A percentile compares a stretch with the other conserved stretches of the same genome.
These are phyloP conservation scores for Chlorodrepanis virens DNA, from an alignment of 2,113 vertebrate genomes.

Conservation along the genomic window DNA sequence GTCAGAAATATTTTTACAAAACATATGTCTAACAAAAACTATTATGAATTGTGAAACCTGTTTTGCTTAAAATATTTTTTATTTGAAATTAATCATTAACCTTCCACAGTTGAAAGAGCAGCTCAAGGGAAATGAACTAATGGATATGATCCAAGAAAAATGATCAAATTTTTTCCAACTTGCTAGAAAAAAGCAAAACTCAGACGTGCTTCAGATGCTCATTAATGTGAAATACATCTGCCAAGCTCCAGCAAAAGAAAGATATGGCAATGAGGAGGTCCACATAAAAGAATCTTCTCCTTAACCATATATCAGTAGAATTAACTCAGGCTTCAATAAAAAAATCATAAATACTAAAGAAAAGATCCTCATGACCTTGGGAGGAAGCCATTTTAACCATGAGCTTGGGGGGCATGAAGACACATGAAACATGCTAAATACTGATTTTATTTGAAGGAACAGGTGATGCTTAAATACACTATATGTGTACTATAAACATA, in stretches of 20 bases:
- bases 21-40: neutral
- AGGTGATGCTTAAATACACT: neutral
- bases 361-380: neutral
- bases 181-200: neutral
- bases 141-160: neutral
- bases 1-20: neutral
- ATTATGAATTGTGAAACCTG: neutral
- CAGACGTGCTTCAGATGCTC: neutral
- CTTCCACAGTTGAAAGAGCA: neutral
- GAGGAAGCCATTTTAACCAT: neutral
- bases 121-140: neutral
- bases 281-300: neutral
- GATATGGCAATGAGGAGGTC: neutral
- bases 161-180: neutral
- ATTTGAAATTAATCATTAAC: neutral
- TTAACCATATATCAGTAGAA: neutral
- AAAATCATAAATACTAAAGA: neutral
- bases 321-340: neutral
- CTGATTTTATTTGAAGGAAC: neutral
- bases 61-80: neutral
- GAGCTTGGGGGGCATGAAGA: neutral
- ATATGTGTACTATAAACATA: neutral
- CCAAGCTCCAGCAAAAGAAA: neutral
- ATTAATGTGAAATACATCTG: neutral
- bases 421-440: neutral